Base-by-base conservation (phyloP, 1,140 invertebrate genomes). In the Dendroctonus valens region DNA sequence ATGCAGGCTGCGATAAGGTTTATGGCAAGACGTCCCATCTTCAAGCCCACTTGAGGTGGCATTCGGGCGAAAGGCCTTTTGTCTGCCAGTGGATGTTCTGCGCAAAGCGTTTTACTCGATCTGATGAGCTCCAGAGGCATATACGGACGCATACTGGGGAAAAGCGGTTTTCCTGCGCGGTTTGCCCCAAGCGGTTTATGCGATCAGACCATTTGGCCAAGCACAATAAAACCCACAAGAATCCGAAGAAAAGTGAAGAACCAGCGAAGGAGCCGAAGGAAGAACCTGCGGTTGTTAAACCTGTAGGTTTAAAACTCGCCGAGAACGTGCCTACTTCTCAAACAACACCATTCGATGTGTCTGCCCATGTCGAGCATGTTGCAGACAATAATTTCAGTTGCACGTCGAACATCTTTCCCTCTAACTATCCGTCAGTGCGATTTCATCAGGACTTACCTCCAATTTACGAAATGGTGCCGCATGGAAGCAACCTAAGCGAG, bases 11-110 rank as follows among this genome's bases (percentile, higher is more conserved):
- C 79, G 88, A 87, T 60, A 95, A 96, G 78, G 87, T 93, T 7
- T 97, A 96, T 74, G 91, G 91, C 0, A 96, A 96, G 76, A 95
- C 93, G 0, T 95, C 92, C 0, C 93, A 97, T 77, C 77, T 96
- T 14, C 89, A 94, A 74, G 93, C 92, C 0, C 93, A 95, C 79
- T 77, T 94, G 0, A 83, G 92, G 42, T 93, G 89, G 90, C 92
- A 93, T 70, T 89, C 87, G 0, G 91, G 91, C 0, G 91, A 93
- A 73, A 79, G 90, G 37, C 87, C 87, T 0, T 90, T 87, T 71
- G 78, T 83, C 0, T 96, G 94, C 76, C 85, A 85, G 39, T 94
- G 91, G 91, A 73, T 88, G 4, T 88, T 87, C 39, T 97, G 94
- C 75, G 88, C 88, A 0, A 96, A 94, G 82, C 81, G 87, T 12